These are phyloP conservation scores for Carettochelys insculpta DNA, from an alignment of 2,113 vertebrate genomes.

Conservation along the genomic window DNA sequence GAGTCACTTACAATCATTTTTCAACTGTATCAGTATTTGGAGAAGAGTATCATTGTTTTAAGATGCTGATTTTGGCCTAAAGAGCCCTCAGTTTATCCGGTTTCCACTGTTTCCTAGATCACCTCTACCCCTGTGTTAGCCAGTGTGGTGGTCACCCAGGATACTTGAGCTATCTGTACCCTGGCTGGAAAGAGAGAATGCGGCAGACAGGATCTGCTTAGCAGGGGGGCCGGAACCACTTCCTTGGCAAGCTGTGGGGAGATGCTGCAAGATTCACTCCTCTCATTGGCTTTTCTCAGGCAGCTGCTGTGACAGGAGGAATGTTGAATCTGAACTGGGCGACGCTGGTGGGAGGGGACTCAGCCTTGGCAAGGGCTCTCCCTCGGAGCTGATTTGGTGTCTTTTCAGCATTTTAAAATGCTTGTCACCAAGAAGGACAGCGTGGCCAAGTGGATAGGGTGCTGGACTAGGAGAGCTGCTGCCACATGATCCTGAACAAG, in stretches of 20 bases:
- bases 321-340: not conserved
- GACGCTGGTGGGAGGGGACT: accelerated
- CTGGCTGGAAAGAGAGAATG: not conserved
- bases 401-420: not conserved
- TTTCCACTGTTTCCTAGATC: not conserved
- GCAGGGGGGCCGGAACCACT: not conserved
- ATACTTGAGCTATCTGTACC: not conserved
- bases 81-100: accelerated
- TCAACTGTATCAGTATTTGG: not conserved
- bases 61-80: not conserved
- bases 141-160: not conserved
- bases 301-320: not conserved
- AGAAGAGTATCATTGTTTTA: not conserved
- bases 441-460: not conserved
- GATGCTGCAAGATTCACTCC: not conserved
- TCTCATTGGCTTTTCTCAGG: not conserved
- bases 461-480: not conserved
- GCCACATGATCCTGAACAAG: no score
- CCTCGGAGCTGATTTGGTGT: not conserved
- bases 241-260: not conserved
- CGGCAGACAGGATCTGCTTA: not conserved
- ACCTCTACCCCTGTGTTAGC: not conserved
- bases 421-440: not conserved
- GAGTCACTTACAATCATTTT: accelerated
- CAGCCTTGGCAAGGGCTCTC: not conserved